Conservation (phyloP, 1,140 invertebrate genomes). For the Ladona fulva region DNA sequence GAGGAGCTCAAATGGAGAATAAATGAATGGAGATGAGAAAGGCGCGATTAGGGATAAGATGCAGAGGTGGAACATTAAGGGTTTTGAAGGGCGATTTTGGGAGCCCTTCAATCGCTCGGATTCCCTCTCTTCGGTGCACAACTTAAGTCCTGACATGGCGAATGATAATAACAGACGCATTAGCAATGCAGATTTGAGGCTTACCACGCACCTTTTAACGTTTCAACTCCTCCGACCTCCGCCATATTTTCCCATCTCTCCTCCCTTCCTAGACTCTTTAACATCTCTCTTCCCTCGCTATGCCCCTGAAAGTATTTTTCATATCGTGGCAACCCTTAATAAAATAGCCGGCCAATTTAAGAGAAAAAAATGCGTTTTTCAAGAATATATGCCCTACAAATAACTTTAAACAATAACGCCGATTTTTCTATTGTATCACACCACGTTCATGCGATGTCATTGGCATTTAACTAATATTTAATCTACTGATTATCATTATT, state of each 20-base stretch:
- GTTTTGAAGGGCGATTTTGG: background rate
- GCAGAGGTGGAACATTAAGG: background rate
- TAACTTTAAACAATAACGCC: no score
- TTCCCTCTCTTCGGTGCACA: no score
- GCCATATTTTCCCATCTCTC: background rate
- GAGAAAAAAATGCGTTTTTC: no score
- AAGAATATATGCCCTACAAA: no score
- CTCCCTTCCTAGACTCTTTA: background rate
- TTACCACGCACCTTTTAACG: background rate
- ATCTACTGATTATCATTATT: no score
- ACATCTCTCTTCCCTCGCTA: background rate
- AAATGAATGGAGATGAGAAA: background rate
- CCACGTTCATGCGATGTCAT: no score
- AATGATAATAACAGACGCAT: background rate
- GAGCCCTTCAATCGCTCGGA: background rate
- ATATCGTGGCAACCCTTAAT: no score
- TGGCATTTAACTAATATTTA: no score
- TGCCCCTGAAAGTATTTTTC: no score
- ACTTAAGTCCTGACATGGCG: no score
- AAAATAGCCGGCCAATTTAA: no score
- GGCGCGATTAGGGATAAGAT: background rate
- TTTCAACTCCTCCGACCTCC: background rate
- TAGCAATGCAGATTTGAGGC: background rate
- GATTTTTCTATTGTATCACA: no score
- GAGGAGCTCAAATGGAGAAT: background rate